Evolutionary conservation across 2,888 invertebrate species (phyloP), one percentile per base, ranked within the genome.

Genomic region (Kuschelorhynchus macadamiae): DNA sequence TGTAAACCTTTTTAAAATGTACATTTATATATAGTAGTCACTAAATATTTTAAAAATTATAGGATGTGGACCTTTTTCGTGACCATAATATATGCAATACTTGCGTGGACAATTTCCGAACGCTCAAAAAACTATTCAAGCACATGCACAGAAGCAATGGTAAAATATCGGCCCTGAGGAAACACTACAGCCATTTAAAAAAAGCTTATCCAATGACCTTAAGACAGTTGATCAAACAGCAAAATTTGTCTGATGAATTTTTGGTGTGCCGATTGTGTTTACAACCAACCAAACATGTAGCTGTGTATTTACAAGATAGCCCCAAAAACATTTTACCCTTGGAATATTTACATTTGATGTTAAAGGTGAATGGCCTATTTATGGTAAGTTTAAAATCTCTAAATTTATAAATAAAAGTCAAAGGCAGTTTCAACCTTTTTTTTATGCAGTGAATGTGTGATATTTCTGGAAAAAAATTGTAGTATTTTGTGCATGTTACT

Each of bases 261-360:
- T 30, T 52, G n/a, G 52, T 44, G 18, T 64, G 64, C 16, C 47
- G 64, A n/a, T 18, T 64, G 25, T 64, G 64, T 30, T 50, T 55
- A n/a, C 12, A 64, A 49, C 41, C 64, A 16, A 49, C 56, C n/a
- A 53, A 21, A 5, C 16, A 46, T 11, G 21, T 57, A 20, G 55
- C 56, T 25, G 5, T 56, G 12, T 49, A 49, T 39, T 32, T 64
- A 7, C 57, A 64, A 49, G 64, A 56, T 33, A 64, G 20, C 16
- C 25, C 30, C 39, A 41, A 18, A 3, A 64, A 55, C 36, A 56
- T 57, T n/a, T 39, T 64, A 12, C 64, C 64, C 8, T 7, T 18
- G 16, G 16, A 44, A 18, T 5, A 4, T 7, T 8, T 18, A 2
- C n/a, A 18, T 44, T 5, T 3, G 18, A 9, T 21, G 7, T 9